Evolutionary conservation across 2,888 invertebrate genomes (phyloP).

Genomic region (Drosophila cyrtoloma): DNA sequence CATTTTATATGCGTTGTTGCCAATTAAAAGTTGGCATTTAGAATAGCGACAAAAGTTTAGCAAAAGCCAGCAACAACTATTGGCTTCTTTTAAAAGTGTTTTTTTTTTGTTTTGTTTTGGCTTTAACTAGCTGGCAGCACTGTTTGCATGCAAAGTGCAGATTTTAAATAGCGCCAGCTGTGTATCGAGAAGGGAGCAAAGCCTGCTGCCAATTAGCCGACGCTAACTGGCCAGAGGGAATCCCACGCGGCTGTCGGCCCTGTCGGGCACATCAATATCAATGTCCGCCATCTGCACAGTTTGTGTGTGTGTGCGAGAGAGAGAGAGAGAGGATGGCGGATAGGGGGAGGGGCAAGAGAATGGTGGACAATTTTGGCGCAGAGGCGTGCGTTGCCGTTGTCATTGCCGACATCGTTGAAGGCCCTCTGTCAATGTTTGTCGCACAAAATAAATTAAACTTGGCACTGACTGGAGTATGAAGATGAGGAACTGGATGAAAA

Average conservation of each 20-base stretch:
- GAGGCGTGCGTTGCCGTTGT: conserved; percentile 36
- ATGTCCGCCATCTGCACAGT: conserved; percentile 46
- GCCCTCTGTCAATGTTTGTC: conserved; percentile 66
- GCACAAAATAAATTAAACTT: conserved; percentile 77
- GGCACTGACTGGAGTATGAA: conserved; percentile 37
- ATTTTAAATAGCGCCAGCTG: conserved; percentile 14
- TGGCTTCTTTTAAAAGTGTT: background rate
- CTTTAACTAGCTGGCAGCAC: conserved; percentile 7
- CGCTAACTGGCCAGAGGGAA: conserved; percentile 36
- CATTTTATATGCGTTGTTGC: conserved; percentile 12
- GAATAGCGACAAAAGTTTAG: background rate
- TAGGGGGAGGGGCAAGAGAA: background rate
- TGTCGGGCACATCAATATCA: conserved; percentile 51
- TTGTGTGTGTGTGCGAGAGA: conserved; percentile 9
- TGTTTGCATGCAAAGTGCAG: conserved; percentile 12
- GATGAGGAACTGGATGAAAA: conserved; percentile 6
- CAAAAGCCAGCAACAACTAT: background rate
- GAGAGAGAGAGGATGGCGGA: background rate
- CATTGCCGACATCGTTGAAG: conserved; percentile 49
- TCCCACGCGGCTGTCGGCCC: conserved; percentile 44
- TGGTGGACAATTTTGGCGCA: conserved; percentile 63
- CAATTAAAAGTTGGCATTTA: background rate
- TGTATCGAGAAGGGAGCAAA: background rate
- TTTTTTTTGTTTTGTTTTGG: no score
- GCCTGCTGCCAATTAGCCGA: conserved; percentile 40